Base-by-base conservation (phyloP, 2,113 vertebrate genomes). In the Rhizomys pruinosus region DNA sequence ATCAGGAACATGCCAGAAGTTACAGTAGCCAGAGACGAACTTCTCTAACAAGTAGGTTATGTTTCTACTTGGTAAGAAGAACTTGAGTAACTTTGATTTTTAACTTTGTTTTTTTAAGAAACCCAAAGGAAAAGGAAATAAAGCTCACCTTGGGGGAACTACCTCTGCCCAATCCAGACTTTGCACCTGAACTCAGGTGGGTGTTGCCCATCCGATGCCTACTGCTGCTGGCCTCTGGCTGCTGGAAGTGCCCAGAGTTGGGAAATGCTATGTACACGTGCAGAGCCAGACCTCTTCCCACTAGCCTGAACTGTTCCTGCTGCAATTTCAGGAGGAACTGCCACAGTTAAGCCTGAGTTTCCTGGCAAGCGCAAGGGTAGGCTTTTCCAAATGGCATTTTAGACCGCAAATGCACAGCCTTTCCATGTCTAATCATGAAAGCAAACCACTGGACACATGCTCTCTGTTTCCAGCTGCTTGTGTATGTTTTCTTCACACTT, bases 321-420 rank as follows among this genome's bases (percentile, higher is more conserved):
- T 96, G 97, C 94, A 96, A 87, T 88, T 97, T 90, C 34, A 1
- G 84, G 96, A 73, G 69, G 96, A 94, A 93, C 87, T 94, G 95
- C 96, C 84, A 94, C 96, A 97, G 96, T 97, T 88, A 95, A 97
- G 95, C 96, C 96, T 81, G 78, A 97, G 97, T 97, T 98, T 98
- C 98, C 98, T 98, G 98, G 98, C 98, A 98, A 97, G 97, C 89
- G 88, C 91, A 82, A 87, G 72, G 90, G 92, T 93, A 72, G 93
- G 91, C 97, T 97, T 96, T 96, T 98, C 98, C 97, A 98, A 98
- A 97, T 97, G 96, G 89, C 96, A 93, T 98, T 97, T 97, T 71
- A 96, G 97, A 96, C 97, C 84, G 64, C 90, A 74, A 97, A 97
- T 94, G 95, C 97, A 93, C 96, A 98, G 97, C 97, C 94, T 98